A percentile compares a stretch with the other conserved stretches of the same genome.
These are phyloP conservation scores for Diarsia dahlii DNA, from an alignment of 2,888 invertebrate species.

Conservation along the genomic window DNA sequence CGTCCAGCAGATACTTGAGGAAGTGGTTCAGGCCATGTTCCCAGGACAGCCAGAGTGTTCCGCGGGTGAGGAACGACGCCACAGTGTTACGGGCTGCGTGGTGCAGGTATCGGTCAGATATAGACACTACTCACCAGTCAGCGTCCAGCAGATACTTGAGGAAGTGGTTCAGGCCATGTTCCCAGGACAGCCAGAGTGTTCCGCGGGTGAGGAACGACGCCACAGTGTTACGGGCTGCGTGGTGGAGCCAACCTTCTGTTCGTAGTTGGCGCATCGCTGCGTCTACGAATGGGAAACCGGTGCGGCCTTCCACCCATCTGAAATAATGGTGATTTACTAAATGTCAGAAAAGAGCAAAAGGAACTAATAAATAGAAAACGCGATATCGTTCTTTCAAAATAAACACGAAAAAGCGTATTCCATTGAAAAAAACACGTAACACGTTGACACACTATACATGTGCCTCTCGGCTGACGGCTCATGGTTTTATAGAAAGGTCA, in stretches of 20 bases:
- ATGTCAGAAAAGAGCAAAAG: too few species aligned
- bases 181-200: slow-evolving; percentile 94
- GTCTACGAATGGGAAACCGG: slow-evolving; percentile 94
- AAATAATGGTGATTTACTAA: background rate
- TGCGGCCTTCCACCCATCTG: slow-evolving; percentile 92
- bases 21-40: slow-evolving; percentile 93
- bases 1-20: slow-evolving; percentile 93
- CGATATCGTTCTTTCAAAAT: too few species aligned
- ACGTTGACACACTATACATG: too few species aligned
- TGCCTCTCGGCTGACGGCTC: too few species aligned
- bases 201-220: slow-evolving; percentile 94
- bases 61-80: slow-evolving; percentile 94
- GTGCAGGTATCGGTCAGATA: slow-evolving; percentile 86
- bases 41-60: slow-evolving; percentile 94
- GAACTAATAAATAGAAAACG: too few species aligned
- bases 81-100: slow-evolving; percentile 93
- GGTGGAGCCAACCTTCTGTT: slow-evolving; percentile 94
- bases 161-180: slow-evolving; percentile 92
- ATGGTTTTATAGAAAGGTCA: too few species aligned
- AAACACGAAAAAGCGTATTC: too few species aligned
- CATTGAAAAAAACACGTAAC: too few species aligned
- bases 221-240: slow-evolving; percentile 93
- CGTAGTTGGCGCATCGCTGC: slow-evolving; percentile 93
- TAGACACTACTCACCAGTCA: slow-evolving; percentile 90
- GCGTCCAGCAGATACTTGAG: slow-evolving; percentile 93